These are phyloP conservation scores for Rhinella marina DNA, from an alignment of 2,797 vertebrate genomes.

Conservation along the genomic window DNA sequence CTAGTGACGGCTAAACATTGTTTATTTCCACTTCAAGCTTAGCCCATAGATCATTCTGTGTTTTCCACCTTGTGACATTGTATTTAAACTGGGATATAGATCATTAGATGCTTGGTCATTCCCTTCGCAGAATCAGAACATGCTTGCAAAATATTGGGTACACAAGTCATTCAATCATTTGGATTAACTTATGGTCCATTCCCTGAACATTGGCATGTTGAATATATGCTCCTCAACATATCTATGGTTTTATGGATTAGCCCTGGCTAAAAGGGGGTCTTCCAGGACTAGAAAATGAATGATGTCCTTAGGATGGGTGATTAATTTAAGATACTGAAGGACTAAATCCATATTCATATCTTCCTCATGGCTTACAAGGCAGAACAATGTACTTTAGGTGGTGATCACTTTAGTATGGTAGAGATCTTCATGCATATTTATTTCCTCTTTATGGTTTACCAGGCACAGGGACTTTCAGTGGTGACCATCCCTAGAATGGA, in stretches of 20 bases:
- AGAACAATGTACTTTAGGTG: too few species aligned
- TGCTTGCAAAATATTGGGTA: conserved; percentile 7
- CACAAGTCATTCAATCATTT: not conserved
- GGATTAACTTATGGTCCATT: not conserved
- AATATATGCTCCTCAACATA: not conserved
- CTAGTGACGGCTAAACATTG: conserved; percentile 33
- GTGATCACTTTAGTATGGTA: too few species aligned
- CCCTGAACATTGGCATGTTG: too few species aligned
- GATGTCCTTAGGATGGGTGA: not conserved
- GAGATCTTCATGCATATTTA: too few species aligned
- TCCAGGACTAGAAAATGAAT: not conserved
- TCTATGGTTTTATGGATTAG: not conserved
- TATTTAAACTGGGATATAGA: conserved; percentile 48
- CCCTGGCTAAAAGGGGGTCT: not conserved
- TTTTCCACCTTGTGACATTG: conserved; percentile 38
- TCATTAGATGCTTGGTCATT: conserved; percentile 24
- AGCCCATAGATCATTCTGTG: conserved; percentile 48
- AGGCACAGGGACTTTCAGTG: too few species aligned
- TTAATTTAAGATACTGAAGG: too few species aligned
- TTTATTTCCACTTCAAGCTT: conserved; percentile 38
- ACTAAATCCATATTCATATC: too few species aligned
- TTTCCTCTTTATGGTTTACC: too few species aligned
- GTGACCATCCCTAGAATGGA: not conserved
- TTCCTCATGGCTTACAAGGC: too few species aligned
- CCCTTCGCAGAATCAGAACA: conserved; percentile 6